These are phyloP conservation scores for Tupiocoris notatus DNA, from an alignment of 2,888 invertebrate species.

Conservation along the genomic window DNA sequence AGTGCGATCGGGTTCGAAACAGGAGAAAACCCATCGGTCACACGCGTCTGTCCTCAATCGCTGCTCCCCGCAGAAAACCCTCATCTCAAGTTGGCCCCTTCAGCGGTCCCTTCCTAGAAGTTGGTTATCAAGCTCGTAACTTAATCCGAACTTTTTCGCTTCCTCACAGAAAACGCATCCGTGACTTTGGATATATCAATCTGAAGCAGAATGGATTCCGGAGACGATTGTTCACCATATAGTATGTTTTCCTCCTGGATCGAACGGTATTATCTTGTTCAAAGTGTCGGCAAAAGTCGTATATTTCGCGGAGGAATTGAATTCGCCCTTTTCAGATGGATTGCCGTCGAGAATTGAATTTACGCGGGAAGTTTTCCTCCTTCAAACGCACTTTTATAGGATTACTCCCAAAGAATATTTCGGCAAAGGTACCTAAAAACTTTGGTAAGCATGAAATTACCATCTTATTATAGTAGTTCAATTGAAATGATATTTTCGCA, in stretches of 20 bases:
- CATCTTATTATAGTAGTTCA: no score
- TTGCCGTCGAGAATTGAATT: background rate
- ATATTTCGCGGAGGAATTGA: background rate
- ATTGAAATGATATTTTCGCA: no score
- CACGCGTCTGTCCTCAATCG: background rate
- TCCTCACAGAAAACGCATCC: background rate
- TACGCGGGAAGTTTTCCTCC: background rate
- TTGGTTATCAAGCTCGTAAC: background rate
- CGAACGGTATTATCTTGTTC: background rate
- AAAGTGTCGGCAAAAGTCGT: background rate
- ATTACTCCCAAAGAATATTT: no score
- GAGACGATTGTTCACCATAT: no score
- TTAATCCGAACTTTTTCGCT: background rate
- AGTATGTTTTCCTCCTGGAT: background rate
- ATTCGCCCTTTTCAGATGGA: background rate
- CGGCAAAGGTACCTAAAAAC: no score
- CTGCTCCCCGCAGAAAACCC: background rate
- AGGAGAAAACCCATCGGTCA: background rate
- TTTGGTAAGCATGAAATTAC: no score
- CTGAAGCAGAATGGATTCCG: no score
- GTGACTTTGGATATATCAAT: background rate
- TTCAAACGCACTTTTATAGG: no score
- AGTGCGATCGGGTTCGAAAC: no score
- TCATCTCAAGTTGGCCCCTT: background rate
- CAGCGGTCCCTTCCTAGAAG: background rate